Evolutionary conservation across 2,113 vertebrate species (phyloP), one percentile per base, ranked within the genome.

Genomic region (Hippoglossus stenolepis): DNA sequence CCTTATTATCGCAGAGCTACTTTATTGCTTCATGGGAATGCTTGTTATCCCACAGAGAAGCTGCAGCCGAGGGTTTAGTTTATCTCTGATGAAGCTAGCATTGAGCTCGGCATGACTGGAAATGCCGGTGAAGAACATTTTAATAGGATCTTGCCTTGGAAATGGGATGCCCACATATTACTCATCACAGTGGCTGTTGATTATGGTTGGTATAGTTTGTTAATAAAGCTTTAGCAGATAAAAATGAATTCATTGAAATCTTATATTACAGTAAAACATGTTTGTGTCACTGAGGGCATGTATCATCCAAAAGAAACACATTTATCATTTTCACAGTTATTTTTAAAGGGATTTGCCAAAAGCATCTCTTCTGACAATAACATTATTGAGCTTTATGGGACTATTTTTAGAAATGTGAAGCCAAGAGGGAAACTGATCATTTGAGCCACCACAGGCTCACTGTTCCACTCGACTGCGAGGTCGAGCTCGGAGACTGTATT

Each of bases 381-480:
- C 45, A 86, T 77, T 80, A 91, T 86, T 81, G 81, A 91, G 83
- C 85, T 89, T 91, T 90, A 75, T 90, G 83, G 83, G 82, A 45
- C 64, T 88, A 83, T 85, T 82, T 89, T 80, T 80, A 77, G 81
- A 63, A 51, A 35, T 35, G 31, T 65, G 65, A 67, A 84, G 71
- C 59, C 67, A 67, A 57, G 17, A 56, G 35, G 62, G 69, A 83
- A 85, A 85, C 45, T 81, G 87, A 81, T 77, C n/a, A 79, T 75
- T 86, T 73, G 70, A 75, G 73, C 62, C 3, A 56, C 65, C 66
- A 43, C 64, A 61, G 70, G 28, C 75, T 70, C 62, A 21, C 57
- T 73, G 62, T 73, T 85, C 63, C 73, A 31, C 75, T 67, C 61
- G 59, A 79, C 64, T 80, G 73, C 70, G 67, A 65, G 76, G 73